Conservation (phyloP, 2,113 vertebrate genomes). For the Eudorcas thomsonii region DNA sequence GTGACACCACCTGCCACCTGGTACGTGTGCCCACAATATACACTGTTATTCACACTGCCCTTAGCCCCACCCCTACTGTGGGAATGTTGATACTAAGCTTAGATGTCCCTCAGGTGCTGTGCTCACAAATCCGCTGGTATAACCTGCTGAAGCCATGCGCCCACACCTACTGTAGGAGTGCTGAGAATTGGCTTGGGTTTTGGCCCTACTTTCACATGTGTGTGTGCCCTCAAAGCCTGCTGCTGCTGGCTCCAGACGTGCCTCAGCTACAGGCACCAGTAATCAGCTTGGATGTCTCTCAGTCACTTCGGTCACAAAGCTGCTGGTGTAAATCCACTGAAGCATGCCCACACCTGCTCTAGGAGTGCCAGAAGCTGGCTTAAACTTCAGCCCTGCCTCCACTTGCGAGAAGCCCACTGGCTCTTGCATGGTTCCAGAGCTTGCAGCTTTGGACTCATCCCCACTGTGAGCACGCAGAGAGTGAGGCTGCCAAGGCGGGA, state of each 20-base stretch:
- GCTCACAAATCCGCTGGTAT: neutral
- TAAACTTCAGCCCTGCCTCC: neutral
- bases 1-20: neutral
- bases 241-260: neutral
- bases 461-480: neutral
- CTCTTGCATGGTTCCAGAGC: neutral
- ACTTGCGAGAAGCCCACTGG: neutral
- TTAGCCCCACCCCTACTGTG: neutral
- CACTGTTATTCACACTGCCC: neutral
- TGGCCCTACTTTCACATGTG: neutral
- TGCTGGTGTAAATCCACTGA: neutral
- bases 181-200: neutral
- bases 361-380: neutral
- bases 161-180: neutral
- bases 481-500: neutral
- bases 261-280: neutral
- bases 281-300: neutral
- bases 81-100: neutral
- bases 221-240: neutral
- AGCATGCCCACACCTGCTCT: neutral
- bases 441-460: neutral
- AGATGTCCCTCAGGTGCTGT: neutral
- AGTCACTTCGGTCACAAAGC: neutral
- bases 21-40: neutral
- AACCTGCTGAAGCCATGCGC: neutral